phyloP scores from a whole-genome alignment of 2,797 vertebrate genomes.

The Denticeps clupeoides region DNA sequence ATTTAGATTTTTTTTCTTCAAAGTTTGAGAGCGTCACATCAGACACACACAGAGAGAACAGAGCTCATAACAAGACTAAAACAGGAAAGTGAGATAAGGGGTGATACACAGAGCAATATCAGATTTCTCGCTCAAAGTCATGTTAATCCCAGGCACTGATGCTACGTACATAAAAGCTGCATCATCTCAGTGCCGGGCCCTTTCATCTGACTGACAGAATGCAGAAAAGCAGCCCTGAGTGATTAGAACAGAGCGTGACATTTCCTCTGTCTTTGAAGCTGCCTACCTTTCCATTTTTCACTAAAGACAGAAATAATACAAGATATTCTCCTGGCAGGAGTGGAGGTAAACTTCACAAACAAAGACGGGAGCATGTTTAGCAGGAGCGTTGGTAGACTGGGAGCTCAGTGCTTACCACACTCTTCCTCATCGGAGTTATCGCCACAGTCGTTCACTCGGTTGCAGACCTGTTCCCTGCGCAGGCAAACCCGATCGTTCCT shows the following conservation, averaged over 20 bases:
- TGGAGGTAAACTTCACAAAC: too few species aligned
- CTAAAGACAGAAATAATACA: too few species aligned
- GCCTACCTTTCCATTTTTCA: not conserved
- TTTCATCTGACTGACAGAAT: not conserved
- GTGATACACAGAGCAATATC: too few species aligned
- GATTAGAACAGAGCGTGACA: not conserved
- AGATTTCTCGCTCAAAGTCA: not conserved
- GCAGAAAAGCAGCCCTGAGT: not conserved
- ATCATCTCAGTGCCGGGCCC: not conserved
- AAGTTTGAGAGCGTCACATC: too few species aligned
- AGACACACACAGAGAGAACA: too few species aligned
- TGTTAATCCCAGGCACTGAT: not conserved
- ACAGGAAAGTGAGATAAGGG: too few species aligned
- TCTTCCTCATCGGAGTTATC: slow-evolving; percentile 73
- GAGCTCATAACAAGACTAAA: too few species aligned
- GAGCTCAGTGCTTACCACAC: slow-evolving; percentile 45
- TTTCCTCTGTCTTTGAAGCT: too few species aligned
- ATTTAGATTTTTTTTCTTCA: too few species aligned
- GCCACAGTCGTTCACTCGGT: slow-evolving; percentile 68
- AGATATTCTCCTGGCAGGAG: too few species aligned
- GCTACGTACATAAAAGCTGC: not conserved
- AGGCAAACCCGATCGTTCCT: slow-evolving; percentile 69
- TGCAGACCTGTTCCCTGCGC: slow-evolving; percentile 60
- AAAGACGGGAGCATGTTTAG: too few species aligned
- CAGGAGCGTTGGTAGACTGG: slow-evolving; percentile 1